Conservation (phyloP, 2,797 vertebrate species). For the Scolopax rusticola region DNA sequence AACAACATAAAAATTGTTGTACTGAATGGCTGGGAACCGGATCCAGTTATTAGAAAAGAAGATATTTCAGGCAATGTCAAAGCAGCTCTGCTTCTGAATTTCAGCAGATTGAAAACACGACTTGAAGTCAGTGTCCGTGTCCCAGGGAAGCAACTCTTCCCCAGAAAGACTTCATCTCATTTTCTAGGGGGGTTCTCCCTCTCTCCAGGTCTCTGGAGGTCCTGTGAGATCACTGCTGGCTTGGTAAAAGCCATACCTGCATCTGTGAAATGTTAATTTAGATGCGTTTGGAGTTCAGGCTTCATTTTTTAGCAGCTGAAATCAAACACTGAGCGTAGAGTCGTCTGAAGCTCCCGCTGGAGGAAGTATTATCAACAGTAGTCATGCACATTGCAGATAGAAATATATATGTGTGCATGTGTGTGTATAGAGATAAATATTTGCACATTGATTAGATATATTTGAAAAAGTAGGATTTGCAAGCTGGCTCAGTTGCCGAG, state of each 20-base stretch:
- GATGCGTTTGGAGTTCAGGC: not conserved
- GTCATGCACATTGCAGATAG: not conserved
- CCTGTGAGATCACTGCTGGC: not conserved
- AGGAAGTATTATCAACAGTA: not conserved
- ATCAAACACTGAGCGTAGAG: not conserved
- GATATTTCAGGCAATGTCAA: not conserved
- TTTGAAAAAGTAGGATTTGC: conserved; percentile 2
- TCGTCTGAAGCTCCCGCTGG: not conserved
- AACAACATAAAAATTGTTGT: conserved; percentile 18
- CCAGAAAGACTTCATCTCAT: not conserved
- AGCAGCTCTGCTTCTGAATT: not conserved
- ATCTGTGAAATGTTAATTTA: not conserved
- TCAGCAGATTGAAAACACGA: not conserved
- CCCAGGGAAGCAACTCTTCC: not conserved
- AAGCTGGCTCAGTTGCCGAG: not conserved
- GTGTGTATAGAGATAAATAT: not conserved
- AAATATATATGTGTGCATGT: fast-evolving
- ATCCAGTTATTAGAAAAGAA: not conserved
- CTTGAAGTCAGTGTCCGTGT: not conserved
- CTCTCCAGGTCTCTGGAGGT: not conserved
- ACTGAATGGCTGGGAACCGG: not conserved
- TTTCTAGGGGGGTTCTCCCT: fast-evolving
- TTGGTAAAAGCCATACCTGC: not conserved
- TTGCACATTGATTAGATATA: not conserved
- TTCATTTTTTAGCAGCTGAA: not conserved